Conservation (phyloP, 92 coral and sea anemone genomes). For the Epizoanthus rinbou region DNA sequence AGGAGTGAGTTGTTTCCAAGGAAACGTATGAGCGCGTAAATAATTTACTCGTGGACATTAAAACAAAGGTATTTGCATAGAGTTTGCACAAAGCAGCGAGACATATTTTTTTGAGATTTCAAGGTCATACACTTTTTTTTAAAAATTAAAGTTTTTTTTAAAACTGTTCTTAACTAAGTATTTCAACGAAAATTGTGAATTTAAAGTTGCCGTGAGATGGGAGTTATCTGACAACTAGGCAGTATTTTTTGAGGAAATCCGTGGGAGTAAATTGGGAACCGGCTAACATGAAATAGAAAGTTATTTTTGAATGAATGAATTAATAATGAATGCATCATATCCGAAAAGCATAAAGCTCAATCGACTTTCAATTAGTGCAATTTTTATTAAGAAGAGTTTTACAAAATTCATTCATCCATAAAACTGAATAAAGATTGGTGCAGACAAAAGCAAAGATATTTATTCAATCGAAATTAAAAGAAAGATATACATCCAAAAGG, state of each 20-base stretch:
- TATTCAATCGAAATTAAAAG: no score
- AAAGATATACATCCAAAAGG: no score
- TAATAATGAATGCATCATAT: background rate
- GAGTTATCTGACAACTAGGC: no score
- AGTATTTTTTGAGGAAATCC: background rate
- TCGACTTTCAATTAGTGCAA: no score
- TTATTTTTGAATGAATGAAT: background rate
- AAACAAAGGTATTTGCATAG: background rate
- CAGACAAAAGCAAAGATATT: no score
- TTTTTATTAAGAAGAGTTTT: no score
- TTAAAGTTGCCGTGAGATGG: background rate
- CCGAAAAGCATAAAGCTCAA: background rate
- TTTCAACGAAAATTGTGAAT: background rate
- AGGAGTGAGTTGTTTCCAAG: background rate
- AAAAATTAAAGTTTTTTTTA: no score
- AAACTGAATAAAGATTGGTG: no score
- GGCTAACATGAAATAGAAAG: no score
- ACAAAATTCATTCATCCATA: no score
- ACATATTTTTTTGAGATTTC: background rate
- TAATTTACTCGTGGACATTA: background rate
- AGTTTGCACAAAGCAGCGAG: background rate
- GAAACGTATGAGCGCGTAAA: slow-evolving; percentile 2
- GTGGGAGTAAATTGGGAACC: slow-evolving; percentile 28
- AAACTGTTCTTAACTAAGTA: background rate
- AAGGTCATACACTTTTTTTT: background rate